Conservation (phyloP, 2,797 vertebrate species). For the Cottoperca gobio region DNA sequence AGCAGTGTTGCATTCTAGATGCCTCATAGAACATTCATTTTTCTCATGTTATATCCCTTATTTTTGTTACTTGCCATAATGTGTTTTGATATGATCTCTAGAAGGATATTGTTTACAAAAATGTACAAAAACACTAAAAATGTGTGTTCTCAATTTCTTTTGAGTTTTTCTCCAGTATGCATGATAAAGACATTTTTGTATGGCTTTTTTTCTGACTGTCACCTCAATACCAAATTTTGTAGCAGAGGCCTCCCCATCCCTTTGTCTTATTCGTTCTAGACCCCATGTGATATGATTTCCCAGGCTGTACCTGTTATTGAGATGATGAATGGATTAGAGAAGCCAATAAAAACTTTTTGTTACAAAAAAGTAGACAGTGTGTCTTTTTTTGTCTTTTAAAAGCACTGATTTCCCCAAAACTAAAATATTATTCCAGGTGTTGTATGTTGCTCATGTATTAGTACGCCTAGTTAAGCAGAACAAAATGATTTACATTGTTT, state of each 20-base stretch:
- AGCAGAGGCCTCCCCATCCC: constrained; percentile 83
- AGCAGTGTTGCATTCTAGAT: constrained; percentile 90
- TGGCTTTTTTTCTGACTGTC: constrained; percentile 83
- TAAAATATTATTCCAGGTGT: not conserved
- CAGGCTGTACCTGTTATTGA: constrained; percentile 88
- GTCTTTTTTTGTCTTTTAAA: constrained; percentile 13
- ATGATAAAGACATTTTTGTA: constrained; percentile 87
- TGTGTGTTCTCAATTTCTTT: constrained; percentile 72
- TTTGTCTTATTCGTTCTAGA: constrained; percentile 84
- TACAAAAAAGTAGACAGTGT: constrained; percentile 63
- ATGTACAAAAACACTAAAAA: constrained; percentile 91
- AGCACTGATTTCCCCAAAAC: fast-evolving
- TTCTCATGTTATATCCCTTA: constrained; percentile 82
- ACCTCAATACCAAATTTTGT: constrained; percentile 88
- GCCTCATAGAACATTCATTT: constrained; percentile 82
- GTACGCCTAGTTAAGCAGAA: not conserved
- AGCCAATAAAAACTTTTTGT: constrained; percentile 88
- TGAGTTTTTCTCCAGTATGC: constrained; percentile 82
- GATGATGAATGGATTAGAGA: constrained; percentile 88
- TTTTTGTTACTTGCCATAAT: constrained; percentile 88
- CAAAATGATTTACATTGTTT: not conserved
- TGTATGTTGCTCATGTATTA: not conserved
- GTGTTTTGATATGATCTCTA: constrained; percentile 89
- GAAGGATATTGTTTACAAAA: constrained; percentile 90
- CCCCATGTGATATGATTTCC: constrained; percentile 83